Conservation (phyloP, 2,113 vertebrate genomes). For the Heteronetta atricapilla region DNA sequence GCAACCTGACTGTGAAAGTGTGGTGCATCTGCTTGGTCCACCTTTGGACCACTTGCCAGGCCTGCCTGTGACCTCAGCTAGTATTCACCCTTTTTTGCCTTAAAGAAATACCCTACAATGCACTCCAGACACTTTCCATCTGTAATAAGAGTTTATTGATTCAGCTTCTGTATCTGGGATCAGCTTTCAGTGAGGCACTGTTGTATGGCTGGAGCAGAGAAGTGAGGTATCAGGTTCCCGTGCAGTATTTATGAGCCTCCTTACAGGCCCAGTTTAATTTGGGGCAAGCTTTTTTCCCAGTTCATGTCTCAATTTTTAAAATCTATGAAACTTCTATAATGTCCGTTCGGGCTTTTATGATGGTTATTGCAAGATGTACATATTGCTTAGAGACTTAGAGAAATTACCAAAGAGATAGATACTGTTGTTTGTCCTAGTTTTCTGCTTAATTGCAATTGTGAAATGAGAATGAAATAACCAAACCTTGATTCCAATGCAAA, state of each 20-base stretch:
- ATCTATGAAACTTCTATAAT: not conserved
- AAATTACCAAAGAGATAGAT: conserved; percentile 57
- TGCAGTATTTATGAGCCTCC: not conserved
- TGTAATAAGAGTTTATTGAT: not conserved
- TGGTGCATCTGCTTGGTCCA: not conserved
- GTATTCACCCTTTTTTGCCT: conserved; percentile 8
- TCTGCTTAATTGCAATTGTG: not conserved
- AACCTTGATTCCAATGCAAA: not conserved
- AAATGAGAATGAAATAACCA: conserved; percentile 9
- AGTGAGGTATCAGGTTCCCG: not conserved
- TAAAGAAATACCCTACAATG: conserved; percentile 33
- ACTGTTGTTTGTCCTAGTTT: not conserved
- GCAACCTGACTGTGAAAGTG: not conserved
- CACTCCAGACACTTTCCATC: conserved; percentile 7
- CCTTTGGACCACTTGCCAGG: fast-evolving
- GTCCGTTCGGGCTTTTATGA: not conserved
- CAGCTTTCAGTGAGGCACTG: not conserved
- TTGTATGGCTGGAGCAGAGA: not conserved
- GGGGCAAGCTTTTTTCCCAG: not conserved
- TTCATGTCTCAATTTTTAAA: not conserved
- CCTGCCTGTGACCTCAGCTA: not conserved
- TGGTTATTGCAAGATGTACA: not conserved
- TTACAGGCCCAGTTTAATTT: not conserved
- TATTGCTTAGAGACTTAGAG: not conserved
- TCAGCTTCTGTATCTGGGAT: not conserved